Evolutionary conservation across 1,140 invertebrate species (phyloP), one percentile per base, ranked within the genome.

Genomic region (Potamilus streckersoni): DNA sequence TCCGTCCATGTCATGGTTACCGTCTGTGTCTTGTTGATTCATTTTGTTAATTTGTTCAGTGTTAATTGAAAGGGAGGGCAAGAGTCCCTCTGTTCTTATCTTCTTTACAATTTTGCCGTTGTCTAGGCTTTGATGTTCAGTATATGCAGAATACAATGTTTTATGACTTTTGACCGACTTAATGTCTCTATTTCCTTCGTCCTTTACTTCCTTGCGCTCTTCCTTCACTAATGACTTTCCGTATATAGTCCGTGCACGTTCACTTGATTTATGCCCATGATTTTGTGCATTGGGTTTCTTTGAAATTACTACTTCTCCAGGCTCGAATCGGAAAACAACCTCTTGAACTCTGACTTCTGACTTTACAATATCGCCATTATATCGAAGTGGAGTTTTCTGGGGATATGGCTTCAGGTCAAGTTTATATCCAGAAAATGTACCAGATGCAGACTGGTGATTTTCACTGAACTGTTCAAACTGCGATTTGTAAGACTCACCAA

Each of bases 321-420:
- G 75, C 23, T 76, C 75, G 67, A 76, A 76, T 15, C 75, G 62
- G 55, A 76, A 76, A 31, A 72, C 59, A 55, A 76, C 62, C 11
- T 76, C 75, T 49, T 16, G 64, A n/a, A 38, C 72, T 60, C 23
- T 59, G 16, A 49, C 61, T 64, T 56, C 55, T 23, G n/a, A 62
- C 20, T 68, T 64, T 31, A 19, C 17, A 15, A 64, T n/a, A 17
- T 56, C n/a, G 0, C n/a, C 55, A n/a, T 55, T 12, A n/a, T 65
- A 3, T 57, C 38, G 15, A 17, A 16, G 14, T 69, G 19, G 16
- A 17, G 15, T 67, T 67, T 63, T 20, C n/a, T 17, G 27, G n/a
- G 55, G 57, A 15, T 59, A 69, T 20, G 57, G 31, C 57, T 68
- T 65, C 56, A 61, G 55, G 57, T 74, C 73, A 63, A 55, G 16